A percentile compares a stretch with the other conserved stretches of the same genome.
Conservation (phyloP, 1,140 invertebrate species). For the Drosophila kanapiae region DNA sequence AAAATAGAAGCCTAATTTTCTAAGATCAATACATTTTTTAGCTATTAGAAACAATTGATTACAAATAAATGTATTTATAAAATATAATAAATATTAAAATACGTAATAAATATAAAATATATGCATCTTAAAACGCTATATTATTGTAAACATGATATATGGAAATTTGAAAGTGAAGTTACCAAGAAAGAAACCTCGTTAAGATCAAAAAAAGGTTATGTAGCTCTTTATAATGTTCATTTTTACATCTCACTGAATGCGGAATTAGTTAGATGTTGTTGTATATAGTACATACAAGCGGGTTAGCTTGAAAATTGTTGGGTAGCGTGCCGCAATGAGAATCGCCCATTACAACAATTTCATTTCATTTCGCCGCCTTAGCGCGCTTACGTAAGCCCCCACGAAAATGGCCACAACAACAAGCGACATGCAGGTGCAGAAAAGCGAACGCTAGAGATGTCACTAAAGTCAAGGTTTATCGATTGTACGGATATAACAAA, state of each 20-base stretch:
- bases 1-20: too few relatives aligned
- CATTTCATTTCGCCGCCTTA: conserved; percentile 79
- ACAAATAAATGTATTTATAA: too few relatives aligned
- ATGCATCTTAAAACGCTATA: too few relatives aligned
- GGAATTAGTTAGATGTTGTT: conserved; percentile 9
- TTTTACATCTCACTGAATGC: conserved; percentile 7
- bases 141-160: accelerated
- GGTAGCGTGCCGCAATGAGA: conserved; percentile 75
- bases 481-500: not conserved
- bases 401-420: conserved; percentile 39
- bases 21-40: too few relatives aligned
- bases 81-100: too few relatives aligned
- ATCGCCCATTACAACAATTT: conserved; percentile 82
- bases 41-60: too few relatives aligned
- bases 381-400: conserved; percentile 72
- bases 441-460: conserved; percentile 36
- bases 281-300: conserved; percentile 1
- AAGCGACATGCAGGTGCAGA: conserved; percentile 44
- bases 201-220: not conserved
- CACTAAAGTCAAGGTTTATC: conserved; percentile 2
- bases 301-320: conserved; percentile 15
- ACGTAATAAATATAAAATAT: too few relatives aligned
- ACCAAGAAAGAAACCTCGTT: not conserved
- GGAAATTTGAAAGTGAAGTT: not conserved
- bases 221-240: not conserved